These are phyloP conservation scores for Thinocorus orbignyianus DNA, from an alignment of 2,113 vertebrate genomes.

Conservation along the genomic window DNA sequence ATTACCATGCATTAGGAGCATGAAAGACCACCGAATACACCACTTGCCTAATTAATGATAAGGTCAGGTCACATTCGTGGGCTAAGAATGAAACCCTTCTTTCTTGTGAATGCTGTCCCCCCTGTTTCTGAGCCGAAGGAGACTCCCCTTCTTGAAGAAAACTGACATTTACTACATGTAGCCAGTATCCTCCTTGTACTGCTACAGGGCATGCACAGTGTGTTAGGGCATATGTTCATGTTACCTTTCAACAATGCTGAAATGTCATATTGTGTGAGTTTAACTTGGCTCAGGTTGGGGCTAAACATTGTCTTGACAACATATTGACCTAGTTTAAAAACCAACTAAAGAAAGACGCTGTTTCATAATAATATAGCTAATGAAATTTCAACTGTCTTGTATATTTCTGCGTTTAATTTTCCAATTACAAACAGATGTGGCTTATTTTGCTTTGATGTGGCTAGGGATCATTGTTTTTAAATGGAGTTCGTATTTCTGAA, in stretches of 20 bases:
- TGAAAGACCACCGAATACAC: neutral
- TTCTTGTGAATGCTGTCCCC: neutral
- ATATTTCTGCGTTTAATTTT: neutral
- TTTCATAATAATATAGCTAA: neutral
- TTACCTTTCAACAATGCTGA: neutral
- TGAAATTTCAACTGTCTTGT: neutral
- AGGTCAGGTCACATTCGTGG: neutral
- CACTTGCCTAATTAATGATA: neutral
- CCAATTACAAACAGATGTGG: neutral
- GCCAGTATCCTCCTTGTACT: neutral
- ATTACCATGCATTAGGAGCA: neutral
- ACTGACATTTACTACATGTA: neutral
- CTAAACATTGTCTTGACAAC: neutral
- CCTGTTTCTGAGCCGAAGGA: neutral
- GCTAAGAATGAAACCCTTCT: neutral
- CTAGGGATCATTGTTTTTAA: constrained; percentile 72
- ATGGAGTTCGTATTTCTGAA: constrained; percentile 73
- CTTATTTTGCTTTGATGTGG: constrained; percentile 50
- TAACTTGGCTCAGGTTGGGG: neutral
- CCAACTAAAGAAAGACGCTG: neutral
- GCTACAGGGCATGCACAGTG: neutral
- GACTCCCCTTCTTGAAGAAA: neutral
- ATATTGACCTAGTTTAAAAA: neutral
- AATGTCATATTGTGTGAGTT: neutral
- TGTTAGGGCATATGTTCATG: neutral